A percentile compares a stretch with the other conserved stretches of the same genome.
phyloP scores from a whole-genome alignment of 2,113 vertebrate genomes.

The Eudyptes chrysolophus region DNA sequence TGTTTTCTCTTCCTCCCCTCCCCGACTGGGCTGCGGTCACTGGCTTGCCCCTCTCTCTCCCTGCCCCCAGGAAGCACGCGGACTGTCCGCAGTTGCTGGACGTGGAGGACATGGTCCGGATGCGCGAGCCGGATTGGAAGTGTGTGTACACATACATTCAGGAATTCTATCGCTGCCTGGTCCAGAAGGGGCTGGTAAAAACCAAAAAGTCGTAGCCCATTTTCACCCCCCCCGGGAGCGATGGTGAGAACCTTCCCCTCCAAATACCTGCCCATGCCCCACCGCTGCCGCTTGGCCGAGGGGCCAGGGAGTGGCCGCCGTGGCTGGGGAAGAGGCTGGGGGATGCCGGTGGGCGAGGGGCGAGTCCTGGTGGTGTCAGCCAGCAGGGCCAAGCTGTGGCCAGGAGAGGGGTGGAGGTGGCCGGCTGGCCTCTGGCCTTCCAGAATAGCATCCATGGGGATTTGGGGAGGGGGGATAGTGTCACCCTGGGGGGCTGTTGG shows the following conservation, averaged over 20 bases:
- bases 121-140: conserved; percentile 99
- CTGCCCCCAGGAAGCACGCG: conserved; percentile 90
- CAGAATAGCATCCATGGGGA: not conserved
- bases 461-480: not conserved
- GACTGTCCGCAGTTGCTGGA: conserved; percentile 99
- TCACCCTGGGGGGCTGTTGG: not conserved
- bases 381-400: not conserved
- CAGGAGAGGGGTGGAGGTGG: not conserved
- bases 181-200: conserved; percentile 99
- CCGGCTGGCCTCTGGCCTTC: not conserved
- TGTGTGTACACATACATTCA: conserved; percentile 99
- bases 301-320: not conserved
- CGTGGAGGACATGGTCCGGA: conserved; percentile 99
- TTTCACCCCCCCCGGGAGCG: conserved; percentile 60
- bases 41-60: conserved; percentile 73
- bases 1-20: conserved; percentile 62
- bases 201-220: conserved; percentile 96
- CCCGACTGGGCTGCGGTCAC: conserved; percentile 79
- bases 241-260: conserved; percentile 78
- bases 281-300: not conserved
- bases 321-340: not conserved
- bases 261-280: not conserved
- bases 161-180: conserved; percentile 99
- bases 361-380: fast-evolving
- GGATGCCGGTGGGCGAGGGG: not conserved